Evolutionary conservation across 1,140 invertebrate genomes (phyloP), one percentile per base, ranked within the genome.

Genomic region (Hyles vespertilio): DNA sequence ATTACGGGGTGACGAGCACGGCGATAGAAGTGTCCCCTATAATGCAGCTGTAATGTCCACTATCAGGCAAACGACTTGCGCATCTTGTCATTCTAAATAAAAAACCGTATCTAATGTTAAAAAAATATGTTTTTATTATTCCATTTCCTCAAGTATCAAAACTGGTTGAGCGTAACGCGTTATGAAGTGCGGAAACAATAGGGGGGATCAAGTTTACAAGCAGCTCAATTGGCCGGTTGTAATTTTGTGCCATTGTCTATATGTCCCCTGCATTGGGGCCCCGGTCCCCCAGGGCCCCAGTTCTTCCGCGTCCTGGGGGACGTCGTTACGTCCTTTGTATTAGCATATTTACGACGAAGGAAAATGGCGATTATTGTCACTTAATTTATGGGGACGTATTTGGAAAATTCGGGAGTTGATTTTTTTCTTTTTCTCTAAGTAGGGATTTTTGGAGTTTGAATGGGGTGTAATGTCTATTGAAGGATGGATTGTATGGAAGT

Each of bases 171-270:
- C 71, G 44, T 40, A 11, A 8, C 50, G 44, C 33, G 51, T 48
- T 62, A 75, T 74, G 61, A 71, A 69, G 69, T 81, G 76, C 80
- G 84, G 82, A 84, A 85, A 87, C 84, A 87, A 87, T 87, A 74
- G 79, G 58, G 22, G 77, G 79, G 81, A 82, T 84, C 79, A 81
- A 74, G 73, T 77, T 71, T 73, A 71, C 65, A 72, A 76, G 67
- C 72, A 63, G 69, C 74, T 78, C 82, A 87, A 87, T 87, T 87
- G 84, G 81, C 77, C 82, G 77, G 77, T 68, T 69, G 79, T 85
- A 84, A 86, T 84, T 86, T 84, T 66, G 74, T 71, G 70, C 76
- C 62, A 87, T 87, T 87, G 84, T 87, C 81, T 84, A 67, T 71
- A 70, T 47, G 59, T 61, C 64, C 66, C 70, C 61, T 40, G 58